Percentiles rank a stretch among this genome's conserved stretches.
Evolutionary conservation across 2,888 invertebrate genomes (phyloP).

Genomic region (Andrena chrysosceles): DNA sequence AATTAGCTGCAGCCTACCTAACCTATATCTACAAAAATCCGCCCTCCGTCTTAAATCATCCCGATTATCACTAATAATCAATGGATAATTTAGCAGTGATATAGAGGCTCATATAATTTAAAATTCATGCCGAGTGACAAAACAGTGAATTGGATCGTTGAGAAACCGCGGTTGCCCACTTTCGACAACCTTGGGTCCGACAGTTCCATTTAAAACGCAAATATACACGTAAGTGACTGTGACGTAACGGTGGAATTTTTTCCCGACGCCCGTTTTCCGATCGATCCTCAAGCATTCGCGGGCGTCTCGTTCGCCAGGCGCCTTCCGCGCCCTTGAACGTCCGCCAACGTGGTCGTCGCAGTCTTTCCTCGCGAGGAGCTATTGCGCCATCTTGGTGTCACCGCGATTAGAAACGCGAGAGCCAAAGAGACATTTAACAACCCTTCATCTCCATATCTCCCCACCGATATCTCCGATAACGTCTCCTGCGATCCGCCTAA

Average conservation of each 20-base stretch:
- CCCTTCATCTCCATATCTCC: neutral
- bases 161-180: slow-evolving; percentile 28
- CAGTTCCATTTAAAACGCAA: slow-evolving; percentile 23
- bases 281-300: neutral
- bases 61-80: too few species aligned
- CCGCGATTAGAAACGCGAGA: slow-evolving; percentile 14
- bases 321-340: slow-evolving; percentile 61
- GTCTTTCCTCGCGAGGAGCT: slow-evolving; percentile 34
- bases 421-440: slow-evolving; percentile 24
- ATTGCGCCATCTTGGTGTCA: slow-evolving; percentile 58
- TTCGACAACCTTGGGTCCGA: slow-evolving; percentile 44
- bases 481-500: neutral
- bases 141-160: neutral
- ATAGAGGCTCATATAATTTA: too few species aligned
- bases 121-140: too few species aligned
- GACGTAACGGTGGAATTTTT: slow-evolving; percentile 1
- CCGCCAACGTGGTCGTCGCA: slow-evolving; percentile 51
- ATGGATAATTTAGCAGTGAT: too few species aligned
- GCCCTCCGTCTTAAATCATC: too few species aligned
- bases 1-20: too few species aligned
- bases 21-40: too few species aligned
- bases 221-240: neutral
- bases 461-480: neutral
- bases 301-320: slow-evolving; percentile 39
- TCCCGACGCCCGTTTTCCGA: neutral